A percentile compares a stretch with the other conserved stretches of the same genome.
Conservation (phyloP, 2,797 vertebrate species). For the Argya squamiceps region DNA sequence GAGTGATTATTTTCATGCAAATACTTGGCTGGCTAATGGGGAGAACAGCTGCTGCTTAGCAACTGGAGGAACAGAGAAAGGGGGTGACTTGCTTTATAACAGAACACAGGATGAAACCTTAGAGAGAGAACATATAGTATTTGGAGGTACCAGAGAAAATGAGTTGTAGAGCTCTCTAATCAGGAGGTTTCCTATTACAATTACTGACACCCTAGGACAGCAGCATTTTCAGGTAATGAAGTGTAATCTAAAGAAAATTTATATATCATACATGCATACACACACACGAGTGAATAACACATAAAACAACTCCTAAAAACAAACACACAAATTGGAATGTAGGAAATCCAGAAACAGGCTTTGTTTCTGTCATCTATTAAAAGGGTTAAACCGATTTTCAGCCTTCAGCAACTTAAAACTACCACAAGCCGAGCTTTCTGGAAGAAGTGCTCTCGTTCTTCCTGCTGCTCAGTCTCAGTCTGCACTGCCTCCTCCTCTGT, state of each 20-base stretch:
- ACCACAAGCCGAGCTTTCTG: neutral
- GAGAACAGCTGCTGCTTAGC: conserved; percentile 66
- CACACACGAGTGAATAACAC: neutral
- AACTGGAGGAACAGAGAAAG: conserved; percentile 48
- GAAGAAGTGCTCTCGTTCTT: neutral
- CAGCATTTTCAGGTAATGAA: neutral
- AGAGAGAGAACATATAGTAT: neutral
- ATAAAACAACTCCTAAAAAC: neutral
- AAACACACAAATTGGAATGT: neutral
- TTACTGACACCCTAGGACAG: neutral
- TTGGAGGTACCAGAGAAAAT: neutral
- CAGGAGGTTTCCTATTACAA: neutral
- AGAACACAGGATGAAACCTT: neutral
- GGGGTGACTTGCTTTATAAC: conserved; percentile 37
- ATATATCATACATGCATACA: neutral
- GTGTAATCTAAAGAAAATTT: neutral
- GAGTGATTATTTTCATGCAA: conserved; percentile 63
- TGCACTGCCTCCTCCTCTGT: neutral
- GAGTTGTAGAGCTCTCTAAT: neutral
- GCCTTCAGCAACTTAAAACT: neutral
- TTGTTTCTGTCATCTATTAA: neutral
- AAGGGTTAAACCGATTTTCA: neutral
- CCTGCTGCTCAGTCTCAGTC: neutral
- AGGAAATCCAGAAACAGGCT: neutral
- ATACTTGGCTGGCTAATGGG: conserved; percentile 42